Evolutionary conservation across 2,113 vertebrate species (phyloP), one percentile per base, ranked within the genome.

Genomic region (Equus quagga): DNA sequence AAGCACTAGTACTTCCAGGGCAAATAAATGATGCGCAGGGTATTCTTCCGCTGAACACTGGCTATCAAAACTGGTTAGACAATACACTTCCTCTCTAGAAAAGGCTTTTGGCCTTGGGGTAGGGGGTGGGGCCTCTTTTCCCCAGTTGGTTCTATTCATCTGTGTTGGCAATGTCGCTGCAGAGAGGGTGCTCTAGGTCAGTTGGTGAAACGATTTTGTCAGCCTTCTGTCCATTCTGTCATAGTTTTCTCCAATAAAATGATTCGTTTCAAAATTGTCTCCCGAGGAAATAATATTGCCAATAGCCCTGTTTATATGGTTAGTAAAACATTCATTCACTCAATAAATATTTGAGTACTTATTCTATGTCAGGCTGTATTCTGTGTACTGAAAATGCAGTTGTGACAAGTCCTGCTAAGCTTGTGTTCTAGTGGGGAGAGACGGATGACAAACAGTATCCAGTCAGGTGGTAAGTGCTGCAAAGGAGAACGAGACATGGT

Each of bases 181-280:
- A 62, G 54, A 31, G 56, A 58, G 0, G 58, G 2, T 94, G 49
- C 17, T 82, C 51, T 94, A 24, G 17, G 13, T 15, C 58, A 93
- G 8, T 75, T 92, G 49, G 12, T 89, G 14, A 64, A 89, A 91
- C 17, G 26, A 0, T 93, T 94, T 65, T 67, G 14, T 94, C 28
- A 88, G 24, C 15, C 26, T 65, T 97, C 69, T 89, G 31, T 96
- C 69, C 9, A 44, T 81, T 81, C 94, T 88, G 62, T 93, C 65
- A 78, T 87, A 83, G 90, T 91, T 91, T 93, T 83, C 17, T 73
- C 24, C 79, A 89, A 23, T 89, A 91, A 91, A 89, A 60, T 84
- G 23, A 73, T 92, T 91, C 12, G 9, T 92, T 94, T 90, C 26
- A 91, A 93, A 94, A 78, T 85, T 89, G 15, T 62, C 13, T 73